These are phyloP conservation scores for Brachypteracias leptosomus DNA, from an alignment of 2,113 vertebrate genomes.

Conservation along the genomic window DNA sequence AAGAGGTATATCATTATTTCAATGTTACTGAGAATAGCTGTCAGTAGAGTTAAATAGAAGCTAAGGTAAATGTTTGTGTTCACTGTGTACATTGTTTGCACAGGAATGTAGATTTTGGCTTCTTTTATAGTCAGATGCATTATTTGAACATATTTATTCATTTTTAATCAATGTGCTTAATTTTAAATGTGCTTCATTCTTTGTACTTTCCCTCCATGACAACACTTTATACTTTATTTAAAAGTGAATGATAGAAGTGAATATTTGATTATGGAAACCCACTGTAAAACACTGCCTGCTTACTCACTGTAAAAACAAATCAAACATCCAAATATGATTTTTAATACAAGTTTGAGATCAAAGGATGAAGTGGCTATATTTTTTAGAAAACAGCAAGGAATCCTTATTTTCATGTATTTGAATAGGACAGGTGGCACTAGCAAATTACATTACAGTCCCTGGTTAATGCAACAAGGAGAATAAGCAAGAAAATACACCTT, in stretches of 20 bases:
- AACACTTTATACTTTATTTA: conserved; percentile 33
- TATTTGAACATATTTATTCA: conserved; percentile 43
- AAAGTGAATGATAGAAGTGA: conserved; percentile 24
- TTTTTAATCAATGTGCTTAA: conserved; percentile 38
- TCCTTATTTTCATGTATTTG: conserved; percentile 21
- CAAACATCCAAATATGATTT: conserved; percentile 34
- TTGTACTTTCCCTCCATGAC: not conserved
- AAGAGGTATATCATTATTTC: not conserved
- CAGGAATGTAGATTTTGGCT: not conserved
- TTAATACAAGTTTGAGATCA: conserved; percentile 46
- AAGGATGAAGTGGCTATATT: conserved; percentile 1
- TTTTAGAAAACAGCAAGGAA: not conserved
- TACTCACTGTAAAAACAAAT: conserved; percentile 33
- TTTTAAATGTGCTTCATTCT: not conserved
- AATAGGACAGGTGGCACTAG: not conserved
- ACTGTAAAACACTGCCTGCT: not conserved
- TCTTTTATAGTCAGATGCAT: not conserved
- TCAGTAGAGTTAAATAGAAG: not conserved
- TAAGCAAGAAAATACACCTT: not conserved
- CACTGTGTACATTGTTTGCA: not conserved
- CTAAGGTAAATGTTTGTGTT: not conserved
- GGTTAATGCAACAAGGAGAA: not conserved
- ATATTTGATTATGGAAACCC: conserved; percentile 27
- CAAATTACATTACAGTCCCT: conserved; percentile 10
- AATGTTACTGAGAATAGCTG: not conserved